A percentile compares a stretch with the other conserved stretches of the same genome.
phyloP scores from a whole-genome alignment of 35 echinoderm and acorn worm species.

The Apostichopus parvimensis region DNA sequence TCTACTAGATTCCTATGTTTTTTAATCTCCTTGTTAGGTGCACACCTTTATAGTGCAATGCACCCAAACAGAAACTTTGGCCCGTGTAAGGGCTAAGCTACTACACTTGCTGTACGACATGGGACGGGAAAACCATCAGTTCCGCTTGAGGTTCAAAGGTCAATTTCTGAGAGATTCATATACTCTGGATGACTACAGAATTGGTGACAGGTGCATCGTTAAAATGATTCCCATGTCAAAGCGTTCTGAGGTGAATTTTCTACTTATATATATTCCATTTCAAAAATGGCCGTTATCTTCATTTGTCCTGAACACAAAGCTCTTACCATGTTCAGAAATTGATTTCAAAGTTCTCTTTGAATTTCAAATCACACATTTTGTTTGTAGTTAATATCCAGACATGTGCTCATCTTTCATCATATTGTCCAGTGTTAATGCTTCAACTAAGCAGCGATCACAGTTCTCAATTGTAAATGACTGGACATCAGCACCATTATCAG shows the following conservation, averaged over 20 bases:
- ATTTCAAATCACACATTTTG: too few species aligned
- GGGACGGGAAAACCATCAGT: slow-evolving; percentile 90
- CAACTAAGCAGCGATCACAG: too few species aligned
- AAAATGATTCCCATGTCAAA: slow-evolving; percentile 98
- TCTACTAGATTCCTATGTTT: background rate
- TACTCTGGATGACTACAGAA: slow-evolving; percentile 92
- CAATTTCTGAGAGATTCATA: slow-evolving; percentile 93
- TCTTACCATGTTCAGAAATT: too few species aligned
- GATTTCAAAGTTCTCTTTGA: too few species aligned
- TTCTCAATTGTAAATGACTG: too few species aligned
- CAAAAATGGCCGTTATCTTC: too few species aligned
- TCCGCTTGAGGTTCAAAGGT: slow-evolving; percentile 88
- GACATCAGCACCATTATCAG: too few species aligned
- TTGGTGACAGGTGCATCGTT: slow-evolving; percentile 79
- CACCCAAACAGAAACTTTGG: slow-evolving; percentile 71
- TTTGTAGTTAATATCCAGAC: too few species aligned
- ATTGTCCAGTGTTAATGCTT: too few species aligned
- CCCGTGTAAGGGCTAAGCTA: slow-evolving; percentile 76
- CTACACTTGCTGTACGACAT: slow-evolving; percentile 91
- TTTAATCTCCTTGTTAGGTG: slow-evolving; percentile 50
- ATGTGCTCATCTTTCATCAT: too few species aligned
- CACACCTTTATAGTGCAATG: slow-evolving; percentile 94
- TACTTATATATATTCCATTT: too few species aligned
- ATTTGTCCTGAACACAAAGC: too few species aligned
- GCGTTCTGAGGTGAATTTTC: slow-evolving; percentile 67